Percentiles rank a stretch among this genome's conserved stretches.
phyloP scores from a whole-genome alignment of 1,140 invertebrate genomes.

The Pseudomyrmex cubaensis region DNA sequence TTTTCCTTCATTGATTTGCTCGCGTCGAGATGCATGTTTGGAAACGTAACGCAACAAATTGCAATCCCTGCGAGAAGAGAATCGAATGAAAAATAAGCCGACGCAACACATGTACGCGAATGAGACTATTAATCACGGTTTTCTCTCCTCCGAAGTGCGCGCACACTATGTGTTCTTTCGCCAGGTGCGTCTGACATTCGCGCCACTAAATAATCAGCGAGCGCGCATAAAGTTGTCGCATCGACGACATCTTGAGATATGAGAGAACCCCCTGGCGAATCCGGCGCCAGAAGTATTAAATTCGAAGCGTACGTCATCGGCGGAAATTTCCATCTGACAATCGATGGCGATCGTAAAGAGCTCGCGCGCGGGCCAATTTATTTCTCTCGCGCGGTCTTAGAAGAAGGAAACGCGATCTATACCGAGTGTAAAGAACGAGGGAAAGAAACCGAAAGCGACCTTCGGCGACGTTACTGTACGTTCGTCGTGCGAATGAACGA shows the following conservation, averaged over 20 bases:
- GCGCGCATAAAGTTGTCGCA: slow-evolving; percentile 18
- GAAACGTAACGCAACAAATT: background rate
- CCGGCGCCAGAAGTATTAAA: slow-evolving; percentile 59
- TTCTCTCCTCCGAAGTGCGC: background rate
- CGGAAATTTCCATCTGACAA: slow-evolving; percentile 54
- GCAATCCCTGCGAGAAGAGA: too few species aligned
- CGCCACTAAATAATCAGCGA: slow-evolving; percentile 39
- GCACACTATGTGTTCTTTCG: background rate
- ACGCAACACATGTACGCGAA: background rate
- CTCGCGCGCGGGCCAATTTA: slow-evolving; percentile 25
- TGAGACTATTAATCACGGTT: slow-evolving; percentile 1
- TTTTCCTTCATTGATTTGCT: too few species aligned
- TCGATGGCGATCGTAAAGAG: slow-evolving; percentile 18
- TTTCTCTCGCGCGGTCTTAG: background rate
- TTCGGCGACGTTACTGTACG: slow-evolving; percentile 17
- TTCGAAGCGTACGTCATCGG: slow-evolving; percentile 34
- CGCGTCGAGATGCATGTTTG: too few species aligned
- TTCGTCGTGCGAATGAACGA: background rate
- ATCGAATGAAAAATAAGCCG: background rate
- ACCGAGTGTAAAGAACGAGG: background rate
- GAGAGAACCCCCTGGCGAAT: slow-evolving; percentile 13
- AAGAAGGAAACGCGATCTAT: background rate
- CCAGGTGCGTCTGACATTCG: slow-evolving; percentile 18
- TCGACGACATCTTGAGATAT: slow-evolving; percentile 53
- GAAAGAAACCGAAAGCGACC: background rate